Conservation (phyloP, 1,140 invertebrate genomes). For the Periplaneta americana region DNA sequence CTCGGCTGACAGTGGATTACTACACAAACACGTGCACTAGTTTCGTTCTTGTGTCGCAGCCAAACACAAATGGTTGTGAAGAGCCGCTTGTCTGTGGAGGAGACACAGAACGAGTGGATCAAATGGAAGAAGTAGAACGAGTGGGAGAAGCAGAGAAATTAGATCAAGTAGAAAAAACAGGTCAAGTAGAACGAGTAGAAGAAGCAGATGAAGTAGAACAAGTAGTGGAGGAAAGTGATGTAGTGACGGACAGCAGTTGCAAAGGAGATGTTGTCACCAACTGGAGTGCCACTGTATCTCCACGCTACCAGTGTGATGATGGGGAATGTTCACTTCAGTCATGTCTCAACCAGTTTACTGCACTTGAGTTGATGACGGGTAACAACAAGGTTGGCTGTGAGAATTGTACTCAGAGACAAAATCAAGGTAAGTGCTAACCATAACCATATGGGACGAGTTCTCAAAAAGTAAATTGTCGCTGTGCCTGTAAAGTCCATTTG, state of each 20-base stretch:
- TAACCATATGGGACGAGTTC: not conserved
- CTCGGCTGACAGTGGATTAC: too few species aligned
- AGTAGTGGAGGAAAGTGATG: not conserved
- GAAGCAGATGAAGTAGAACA: too few species aligned
- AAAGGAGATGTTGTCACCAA: slow-evolving; percentile 19
- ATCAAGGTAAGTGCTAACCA: slow-evolving; percentile 37
- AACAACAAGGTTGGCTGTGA: slow-evolving; percentile 92
- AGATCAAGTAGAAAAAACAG: too few species aligned
- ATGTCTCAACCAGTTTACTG: slow-evolving; percentile 88
- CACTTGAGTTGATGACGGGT: slow-evolving; percentile 79
- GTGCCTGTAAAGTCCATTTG: too few species aligned
- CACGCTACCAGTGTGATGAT: slow-evolving; percentile 63
- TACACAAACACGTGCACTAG: too few species aligned
- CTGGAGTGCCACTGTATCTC: slow-evolving; percentile 26
- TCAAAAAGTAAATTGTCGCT: too few species aligned
- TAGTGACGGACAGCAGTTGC: not conserved
- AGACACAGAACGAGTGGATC: not conserved
- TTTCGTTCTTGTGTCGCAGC: not conserved
- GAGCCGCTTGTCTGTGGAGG: not conserved
- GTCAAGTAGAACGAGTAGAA: too few species aligned
- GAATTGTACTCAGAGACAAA: slow-evolving; percentile 71
- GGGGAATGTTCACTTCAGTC: slow-evolving; percentile 79
- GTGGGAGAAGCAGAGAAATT: too few species aligned
- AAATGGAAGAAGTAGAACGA: too few species aligned
- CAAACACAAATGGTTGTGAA: not conserved